A percentile compares a stretch with the other conserved stretches of the same genome.
Conservation (phyloP, 2,888 invertebrate genomes). For the Eledona agricola region DNA sequence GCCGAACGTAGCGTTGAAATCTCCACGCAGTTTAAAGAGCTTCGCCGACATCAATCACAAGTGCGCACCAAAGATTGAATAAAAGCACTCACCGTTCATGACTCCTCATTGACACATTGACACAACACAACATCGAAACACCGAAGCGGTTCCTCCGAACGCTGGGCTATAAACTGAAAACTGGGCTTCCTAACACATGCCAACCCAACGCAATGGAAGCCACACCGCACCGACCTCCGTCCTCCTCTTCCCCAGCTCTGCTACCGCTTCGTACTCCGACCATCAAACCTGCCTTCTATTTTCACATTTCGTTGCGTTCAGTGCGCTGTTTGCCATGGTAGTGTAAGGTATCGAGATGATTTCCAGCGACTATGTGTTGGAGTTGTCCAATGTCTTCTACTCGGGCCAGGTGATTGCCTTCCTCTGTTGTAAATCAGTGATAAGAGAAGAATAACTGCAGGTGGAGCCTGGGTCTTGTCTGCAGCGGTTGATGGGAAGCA, state of each 20-base stretch:
- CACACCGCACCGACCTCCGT: constrained; percentile 15
- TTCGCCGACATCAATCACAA: constrained; percentile 7
- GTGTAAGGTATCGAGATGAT: constrained; percentile 69
- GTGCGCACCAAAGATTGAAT: constrained; percentile 4
- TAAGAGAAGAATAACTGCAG: constrained; percentile 59
- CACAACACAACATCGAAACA: constrained; percentile 4
- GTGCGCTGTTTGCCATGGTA: constrained; percentile 2
- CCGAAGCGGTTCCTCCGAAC: constrained; percentile 39
- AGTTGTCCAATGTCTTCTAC: constrained; percentile 88
- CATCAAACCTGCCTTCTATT: constrained; percentile 27
- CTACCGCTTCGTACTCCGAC: neutral
- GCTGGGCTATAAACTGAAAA: constrained; percentile 48
- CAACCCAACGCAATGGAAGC: constrained; percentile 41
- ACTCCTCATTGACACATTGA: neutral
- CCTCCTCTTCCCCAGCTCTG: constrained; percentile 5
- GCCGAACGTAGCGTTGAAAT: constrained; percentile 20
- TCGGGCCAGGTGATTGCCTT: constrained; percentile 78
- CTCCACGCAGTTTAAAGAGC: constrained; percentile 9
- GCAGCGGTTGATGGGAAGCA: constrained; percentile 77
- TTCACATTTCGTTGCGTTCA: constrained; percentile 10
- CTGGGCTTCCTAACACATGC: constrained; percentile 46
- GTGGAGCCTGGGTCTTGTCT: constrained; percentile 83
- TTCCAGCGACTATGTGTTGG: constrained; percentile 85
- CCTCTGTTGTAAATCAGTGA: neutral
- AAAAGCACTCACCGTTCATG: constrained; percentile 10